These are phyloP conservation scores for Conistra vaccinii DNA, from an alignment of 2,888 invertebrate genomes.

Conservation along the genomic window DNA sequence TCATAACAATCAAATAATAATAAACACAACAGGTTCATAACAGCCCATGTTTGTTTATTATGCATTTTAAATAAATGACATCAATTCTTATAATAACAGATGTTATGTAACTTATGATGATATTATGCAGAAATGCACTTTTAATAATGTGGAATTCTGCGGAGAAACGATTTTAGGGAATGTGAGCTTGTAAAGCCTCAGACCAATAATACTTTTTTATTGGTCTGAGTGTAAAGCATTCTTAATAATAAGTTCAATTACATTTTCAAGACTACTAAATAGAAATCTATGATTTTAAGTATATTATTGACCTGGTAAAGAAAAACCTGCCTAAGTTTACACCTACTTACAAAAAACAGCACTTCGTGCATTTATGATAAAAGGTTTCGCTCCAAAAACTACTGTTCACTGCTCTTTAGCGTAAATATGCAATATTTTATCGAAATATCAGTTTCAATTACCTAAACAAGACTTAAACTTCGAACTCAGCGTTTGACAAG, in stretches of 20 bases:
- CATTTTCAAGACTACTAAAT: no score
- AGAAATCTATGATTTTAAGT: no score
- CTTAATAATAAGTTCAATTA: not conserved
- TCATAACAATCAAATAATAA: constrained; percentile 14
- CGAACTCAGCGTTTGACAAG: constrained; percentile 11
- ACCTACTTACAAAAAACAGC: no score
- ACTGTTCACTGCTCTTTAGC: not conserved
- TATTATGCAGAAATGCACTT: constrained; percentile 4
- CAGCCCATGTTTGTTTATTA: constrained; percentile 17
- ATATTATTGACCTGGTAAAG: not conserved
- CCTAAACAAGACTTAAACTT: constrained; percentile 48
- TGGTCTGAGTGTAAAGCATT: not conserved
- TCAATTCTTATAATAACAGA: constrained; percentile 1
- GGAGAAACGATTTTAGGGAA: no score
- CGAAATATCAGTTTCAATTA: constrained; percentile 25
- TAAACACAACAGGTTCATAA: constrained; percentile 2
- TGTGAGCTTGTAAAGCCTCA: not conserved
- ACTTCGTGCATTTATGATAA: no score
- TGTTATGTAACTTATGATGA: not conserved
- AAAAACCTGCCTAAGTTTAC: not conserved
- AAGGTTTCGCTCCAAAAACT: constrained; percentile 33
- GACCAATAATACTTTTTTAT: no score
- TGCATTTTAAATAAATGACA: constrained; percentile 22
- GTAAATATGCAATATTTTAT: constrained; percentile 21
- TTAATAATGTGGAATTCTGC: not conserved